Evolutionary conservation across 2,113 vertebrate species (phyloP).

Genomic region (Chascanopsetta lugubris): DNA sequence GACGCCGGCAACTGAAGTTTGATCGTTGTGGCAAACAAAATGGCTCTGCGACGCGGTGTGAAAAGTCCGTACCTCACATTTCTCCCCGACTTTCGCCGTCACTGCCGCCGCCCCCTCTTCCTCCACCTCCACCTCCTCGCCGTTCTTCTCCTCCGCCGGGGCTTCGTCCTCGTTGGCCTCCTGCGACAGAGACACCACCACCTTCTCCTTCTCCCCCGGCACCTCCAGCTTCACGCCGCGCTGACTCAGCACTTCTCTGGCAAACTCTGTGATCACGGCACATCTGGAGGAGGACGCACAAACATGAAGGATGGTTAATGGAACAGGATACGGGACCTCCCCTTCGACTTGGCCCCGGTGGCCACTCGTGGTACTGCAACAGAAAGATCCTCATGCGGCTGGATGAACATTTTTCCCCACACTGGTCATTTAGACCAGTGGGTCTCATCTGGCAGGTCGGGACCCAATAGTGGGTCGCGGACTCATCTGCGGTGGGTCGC

Average conservation of each 20-base stretch:
- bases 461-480: too few relatives aligned
- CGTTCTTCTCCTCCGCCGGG: constrained; percentile 50
- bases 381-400: too few relatives aligned
- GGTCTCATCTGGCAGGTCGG: too few relatives aligned
- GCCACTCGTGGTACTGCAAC: too few relatives aligned
- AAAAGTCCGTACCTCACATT: constrained; percentile 80
- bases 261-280: constrained; percentile 91
- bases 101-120: constrained; percentile 32
- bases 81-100: constrained; percentile 73
- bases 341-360: too few relatives aligned
- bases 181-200: constrained; percentile 78
- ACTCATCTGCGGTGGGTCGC: too few relatives aligned
- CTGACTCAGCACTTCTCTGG: constrained; percentile 81
- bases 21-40: too few relatives aligned
- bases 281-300: constrained; percentile 76
- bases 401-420: too few relatives aligned
- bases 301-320: too few relatives aligned
- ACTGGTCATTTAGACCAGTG: too few relatives aligned
- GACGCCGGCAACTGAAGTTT: too few relatives aligned
- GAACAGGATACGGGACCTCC: too few relatives aligned
- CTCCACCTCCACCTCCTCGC: constrained; percentile 52
- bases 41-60: neutral
- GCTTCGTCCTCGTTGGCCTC: constrained; percentile 44
- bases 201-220: constrained; percentile 84
- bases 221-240: constrained; percentile 86